Evolutionary conservation across 1,140 invertebrate genomes (phyloP).

Genomic region (Musca domestica): DNA sequence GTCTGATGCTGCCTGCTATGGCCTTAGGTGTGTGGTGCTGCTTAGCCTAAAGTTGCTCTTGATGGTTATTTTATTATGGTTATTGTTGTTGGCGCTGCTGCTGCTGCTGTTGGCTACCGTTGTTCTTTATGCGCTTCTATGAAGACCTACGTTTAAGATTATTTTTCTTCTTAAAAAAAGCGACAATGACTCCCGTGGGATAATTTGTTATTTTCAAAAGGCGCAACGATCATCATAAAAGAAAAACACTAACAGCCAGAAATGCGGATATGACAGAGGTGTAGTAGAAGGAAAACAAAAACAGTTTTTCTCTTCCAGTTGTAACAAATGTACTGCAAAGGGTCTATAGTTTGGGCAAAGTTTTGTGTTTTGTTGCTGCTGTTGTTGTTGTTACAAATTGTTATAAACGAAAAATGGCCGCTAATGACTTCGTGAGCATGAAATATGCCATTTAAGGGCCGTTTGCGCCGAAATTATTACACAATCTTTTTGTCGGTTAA

Average conservation of each 20-base stretch:
- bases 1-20: not conserved
- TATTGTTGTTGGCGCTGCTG: conserved; percentile 1
- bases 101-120: not conserved
- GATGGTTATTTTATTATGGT: not conserved
- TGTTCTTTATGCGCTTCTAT: not conserved
- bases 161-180: conserved; percentile 2
- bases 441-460: too few species aligned
- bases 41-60: conserved; percentile 1
- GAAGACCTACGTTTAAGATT: conserved; percentile 14
- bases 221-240: conserved; percentile 16
- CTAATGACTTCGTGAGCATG: too few species aligned
- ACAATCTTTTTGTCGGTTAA: too few species aligned
- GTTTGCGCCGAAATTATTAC: too few species aligned
- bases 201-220: conserved; percentile 24
- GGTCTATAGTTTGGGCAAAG: not conserved
- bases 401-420: too few species aligned
- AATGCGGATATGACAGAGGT: conserved; percentile 23
- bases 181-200: conserved; percentile 31
- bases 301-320: not conserved
- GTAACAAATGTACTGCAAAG: not conserved
- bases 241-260: conserved; percentile 9
- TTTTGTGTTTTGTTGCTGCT: too few species aligned
- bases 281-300: not conserved
- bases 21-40: not conserved
- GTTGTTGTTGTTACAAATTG: too few species aligned